A percentile compares a stretch with the other conserved stretches of the same genome.
Conservation (phyloP, 2,888 invertebrate genomes). For the Clostera curtula region DNA sequence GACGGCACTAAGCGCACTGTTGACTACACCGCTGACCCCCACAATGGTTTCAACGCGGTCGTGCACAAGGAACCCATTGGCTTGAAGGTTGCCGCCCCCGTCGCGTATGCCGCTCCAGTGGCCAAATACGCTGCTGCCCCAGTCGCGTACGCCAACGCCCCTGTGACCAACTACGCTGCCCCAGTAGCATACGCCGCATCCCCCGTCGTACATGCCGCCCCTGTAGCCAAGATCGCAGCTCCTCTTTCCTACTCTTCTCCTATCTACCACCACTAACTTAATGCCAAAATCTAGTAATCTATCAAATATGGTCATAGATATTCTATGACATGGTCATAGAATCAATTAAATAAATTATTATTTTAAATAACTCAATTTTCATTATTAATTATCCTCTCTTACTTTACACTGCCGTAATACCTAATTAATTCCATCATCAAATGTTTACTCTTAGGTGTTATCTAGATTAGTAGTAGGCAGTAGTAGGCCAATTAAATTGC, state of each 20-base stretch:
- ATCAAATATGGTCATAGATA: conserved; percentile 24
- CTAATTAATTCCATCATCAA: no score
- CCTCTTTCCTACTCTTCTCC: conserved; percentile 41
- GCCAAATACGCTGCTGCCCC: no score
- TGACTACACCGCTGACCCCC: conserved; percentile 62
- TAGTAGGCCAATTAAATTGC: no score
- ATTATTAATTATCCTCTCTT: no score
- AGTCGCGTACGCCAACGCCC: conserved; percentile 20
- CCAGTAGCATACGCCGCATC: conserved; percentile 54
- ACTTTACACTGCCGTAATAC: no score
- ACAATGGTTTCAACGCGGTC: conserved; percentile 74
- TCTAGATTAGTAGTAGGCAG: no score
- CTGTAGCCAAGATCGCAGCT: conserved; percentile 36
- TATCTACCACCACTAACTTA: conserved; percentile 52
- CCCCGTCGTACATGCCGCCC: conserved; percentile 36
- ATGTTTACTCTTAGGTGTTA: no score
- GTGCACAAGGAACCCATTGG: conserved; percentile 60
- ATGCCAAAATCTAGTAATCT: conserved; percentile 42
- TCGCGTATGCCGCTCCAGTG: conserved; percentile 22
- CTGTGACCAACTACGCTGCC: conserved; percentile 22
- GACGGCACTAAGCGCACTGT: conserved; percentile 74
- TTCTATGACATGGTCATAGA: conserved; percentile 25
- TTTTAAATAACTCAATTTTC: conserved; percentile 1
- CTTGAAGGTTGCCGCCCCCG: conserved; percentile 37
- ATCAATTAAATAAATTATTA: conserved; percentile 31